Base-by-base conservation (phyloP, 2,888 invertebrate species). In the Dexiosoma caninum region DNA sequence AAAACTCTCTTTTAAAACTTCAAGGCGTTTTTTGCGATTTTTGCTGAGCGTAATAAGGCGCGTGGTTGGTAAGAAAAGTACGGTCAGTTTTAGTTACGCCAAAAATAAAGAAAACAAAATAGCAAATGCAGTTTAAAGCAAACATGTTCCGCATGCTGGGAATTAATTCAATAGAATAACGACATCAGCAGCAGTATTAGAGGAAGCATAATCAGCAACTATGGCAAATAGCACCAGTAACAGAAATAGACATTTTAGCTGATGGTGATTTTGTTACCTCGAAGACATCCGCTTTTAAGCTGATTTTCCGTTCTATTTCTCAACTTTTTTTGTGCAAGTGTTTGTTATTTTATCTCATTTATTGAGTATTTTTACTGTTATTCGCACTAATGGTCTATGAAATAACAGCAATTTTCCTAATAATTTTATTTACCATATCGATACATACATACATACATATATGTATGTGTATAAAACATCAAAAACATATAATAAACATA, bases 181-280 rank as follows among this genome's bases (percentile, higher is more conserved):
- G 74, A 60, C 74, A 66, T 51, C 72, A 67, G 62, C 46, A 55
- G 62, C 62, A 57, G 37, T 55, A 72, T 23, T 66, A 77, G 21
- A 60, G 49, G 59, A 67, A 59, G 57, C 66, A 37, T 42, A 37
- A 40, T 35, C 51, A 57, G 66, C n/a, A 14, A 21, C 40, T 6
- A 49, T 27, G 44, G 32, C 71, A 32, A 76, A 57, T 62, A 49
- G 57, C 62, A 64, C 21, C 46, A 66, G 62, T 27, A 70, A 42
- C 51, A 67, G 49, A 42, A 76, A 62, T 69, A 74, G 77, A 70
- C 69, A 77, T 74, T 78, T 76, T 70, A 76, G 59, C 27, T 74
- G 74, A 79, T 82, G 83, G 82, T 86, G 85, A 86, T 85, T 86
- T 84, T 69, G 85, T 87, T 86, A 85, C 83, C 85, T 82, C 83